Conservation (phyloP, 2,113 vertebrate species). For the Chionis minor region DNA sequence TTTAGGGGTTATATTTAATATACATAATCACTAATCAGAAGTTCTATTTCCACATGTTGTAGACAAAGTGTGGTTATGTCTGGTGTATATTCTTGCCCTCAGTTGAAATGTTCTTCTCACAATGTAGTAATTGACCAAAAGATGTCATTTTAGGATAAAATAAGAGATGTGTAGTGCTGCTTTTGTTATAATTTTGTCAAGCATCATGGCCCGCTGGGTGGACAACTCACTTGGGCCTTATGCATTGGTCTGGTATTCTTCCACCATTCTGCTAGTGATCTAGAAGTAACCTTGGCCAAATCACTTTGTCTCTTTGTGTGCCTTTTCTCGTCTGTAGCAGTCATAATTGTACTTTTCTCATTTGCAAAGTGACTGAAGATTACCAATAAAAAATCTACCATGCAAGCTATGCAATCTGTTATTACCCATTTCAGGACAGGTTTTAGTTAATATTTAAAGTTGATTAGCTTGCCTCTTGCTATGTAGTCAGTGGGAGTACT, state of each 20-base stretch:
- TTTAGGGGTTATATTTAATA: background rate
- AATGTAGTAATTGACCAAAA: background rate
- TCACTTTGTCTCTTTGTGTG: background rate
- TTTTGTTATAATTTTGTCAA: background rate
- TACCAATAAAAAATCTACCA: background rate
- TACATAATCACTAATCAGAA: background rate
- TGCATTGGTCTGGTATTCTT: rapidly evolving
- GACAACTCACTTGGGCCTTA: rapidly evolving
- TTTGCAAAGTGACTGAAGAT: background rate
- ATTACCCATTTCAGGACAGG: background rate
- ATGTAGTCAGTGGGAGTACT: background rate
- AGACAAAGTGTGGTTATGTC: background rate
- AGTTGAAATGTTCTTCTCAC: background rate
- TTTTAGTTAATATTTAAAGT: constrained; percentile 18
- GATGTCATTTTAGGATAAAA: background rate
- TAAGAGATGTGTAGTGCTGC: rapidly evolving
- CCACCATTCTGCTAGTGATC: background rate
- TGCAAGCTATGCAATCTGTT: background rate
- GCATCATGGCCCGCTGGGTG: background rate
- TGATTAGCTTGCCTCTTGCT: background rate
- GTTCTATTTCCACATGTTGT: background rate
- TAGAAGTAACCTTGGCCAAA: background rate
- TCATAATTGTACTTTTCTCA: background rate
- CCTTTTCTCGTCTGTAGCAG: background rate
- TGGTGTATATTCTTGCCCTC: background rate